Conservation (phyloP, 2,797 vertebrate species). For the Poecile montanus region DNA sequence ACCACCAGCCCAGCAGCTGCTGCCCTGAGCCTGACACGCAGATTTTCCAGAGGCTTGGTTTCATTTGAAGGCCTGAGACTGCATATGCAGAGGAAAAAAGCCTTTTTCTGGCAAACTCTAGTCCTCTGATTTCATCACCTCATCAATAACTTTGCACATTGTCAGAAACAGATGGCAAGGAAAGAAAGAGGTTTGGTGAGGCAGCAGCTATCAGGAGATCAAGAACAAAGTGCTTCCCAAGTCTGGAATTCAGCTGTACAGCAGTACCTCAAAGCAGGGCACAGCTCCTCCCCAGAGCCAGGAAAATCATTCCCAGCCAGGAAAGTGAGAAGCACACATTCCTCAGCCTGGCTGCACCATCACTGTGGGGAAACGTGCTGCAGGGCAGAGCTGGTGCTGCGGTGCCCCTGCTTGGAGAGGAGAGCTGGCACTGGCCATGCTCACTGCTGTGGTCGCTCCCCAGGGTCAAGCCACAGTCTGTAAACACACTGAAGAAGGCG, state of each 20-base stretch:
- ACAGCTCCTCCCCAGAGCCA: not conserved
- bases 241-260: not conserved
- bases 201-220: not conserved
- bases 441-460: not conserved
- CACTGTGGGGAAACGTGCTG: not conserved
- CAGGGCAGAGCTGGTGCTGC: constrained; percentile 10
- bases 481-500: not conserved
- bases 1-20: not conserved
- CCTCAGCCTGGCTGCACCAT: constrained; percentile 12
- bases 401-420: not conserved
- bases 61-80: not conserved
- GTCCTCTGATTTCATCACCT: constrained; percentile 46
- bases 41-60: not conserved
- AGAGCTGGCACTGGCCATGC: not conserved
- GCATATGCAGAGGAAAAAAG: not conserved
- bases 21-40: fast-evolving
- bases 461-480: not conserved
- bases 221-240: constrained; percentile 35
- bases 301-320: constrained; percentile 33
- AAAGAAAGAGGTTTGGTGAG: constrained; percentile 40
- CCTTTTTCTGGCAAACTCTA: constrained; percentile 21
- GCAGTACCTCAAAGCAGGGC: constrained; percentile 16
- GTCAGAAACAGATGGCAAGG: constrained; percentile 50
- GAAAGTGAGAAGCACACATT: not conserved
- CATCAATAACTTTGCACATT: constrained; percentile 48